Evolutionary conservation across 2,888 invertebrate genomes (phyloP), one percentile per base, ranked within the genome.

Genomic region (Chirona hameri): DNA sequence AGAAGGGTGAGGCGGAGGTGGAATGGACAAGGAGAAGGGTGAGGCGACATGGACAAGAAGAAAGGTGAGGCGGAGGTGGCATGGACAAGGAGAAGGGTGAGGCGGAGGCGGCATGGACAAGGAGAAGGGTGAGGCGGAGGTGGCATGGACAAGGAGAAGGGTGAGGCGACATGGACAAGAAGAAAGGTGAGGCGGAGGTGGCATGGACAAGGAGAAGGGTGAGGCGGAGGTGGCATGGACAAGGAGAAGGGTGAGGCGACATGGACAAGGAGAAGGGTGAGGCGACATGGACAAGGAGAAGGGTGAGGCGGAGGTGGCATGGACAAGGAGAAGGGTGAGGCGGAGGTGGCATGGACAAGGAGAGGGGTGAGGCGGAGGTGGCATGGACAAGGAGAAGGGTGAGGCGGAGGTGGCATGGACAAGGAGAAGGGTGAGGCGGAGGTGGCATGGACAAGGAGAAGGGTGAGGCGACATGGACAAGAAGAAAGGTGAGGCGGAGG

Each of bases 281-380:
- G 97, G 97, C 48, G 97, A 97, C 84, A 96, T 96, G 94, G 97
- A 97, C 89, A 93, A 93, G 82, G 94, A 93, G 87, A 96, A 96
- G 91, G 93, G 91, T 90, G 86, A 84, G 83, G n/a, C n/a, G n/a
- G n/a, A n/a, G 97, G 97, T 48, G 97, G 97, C 84, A 96, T 96
- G 94, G 97, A 97, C 89, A 93, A 93, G 82, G 94, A 93, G 87
- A 96, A 96, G 91, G 93, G 91, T 90, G 86, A 84, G 83, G n/a
- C n/a, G n/a, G n/a, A n/a, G 97, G 97, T 48, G 97, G 97, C 84
- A 96, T 96, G 94, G 97, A 97, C 89, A 93, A 93, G 82, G 94
- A 93, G 87, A 96, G 96, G 91, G 93, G 91, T 90, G 86, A 84
- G 83, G n/a, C n/a, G n/a, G n/a, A n/a, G 97, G 97, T 48, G 97